These are phyloP conservation scores for Drosophila leontia DNA, from an alignment of 1,140 invertebrate species.

Conservation along the genomic window DNA sequence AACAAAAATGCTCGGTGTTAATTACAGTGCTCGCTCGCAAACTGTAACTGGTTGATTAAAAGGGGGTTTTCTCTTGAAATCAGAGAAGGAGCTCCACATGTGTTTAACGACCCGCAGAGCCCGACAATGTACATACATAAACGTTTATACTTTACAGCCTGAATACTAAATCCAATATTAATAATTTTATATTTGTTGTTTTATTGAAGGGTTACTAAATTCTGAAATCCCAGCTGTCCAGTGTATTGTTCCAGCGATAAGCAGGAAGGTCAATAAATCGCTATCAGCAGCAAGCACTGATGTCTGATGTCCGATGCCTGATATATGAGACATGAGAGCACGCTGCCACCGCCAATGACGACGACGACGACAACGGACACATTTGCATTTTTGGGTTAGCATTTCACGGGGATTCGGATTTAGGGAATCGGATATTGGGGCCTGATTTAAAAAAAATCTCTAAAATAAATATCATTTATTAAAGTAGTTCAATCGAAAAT, in stretches of 20 bases:
- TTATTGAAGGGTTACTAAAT: constrained; percentile 1
- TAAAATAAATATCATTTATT: no score
- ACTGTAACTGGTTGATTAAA: constrained; percentile 22
- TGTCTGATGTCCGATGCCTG: constrained; percentile 63
- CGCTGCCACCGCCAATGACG: background rate
- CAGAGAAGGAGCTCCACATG: constrained; percentile 11
- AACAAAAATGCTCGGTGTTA: constrained; percentile 41
- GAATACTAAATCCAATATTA: background rate
- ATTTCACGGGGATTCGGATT: constrained; percentile 9
- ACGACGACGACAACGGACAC: background rate
- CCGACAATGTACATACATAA: background rate
- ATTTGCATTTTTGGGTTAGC: constrained; percentile 45
- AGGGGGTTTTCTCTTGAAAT: constrained; percentile 20
- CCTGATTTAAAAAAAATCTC: background rate
- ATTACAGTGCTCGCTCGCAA: constrained; percentile 16
- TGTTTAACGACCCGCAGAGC: background rate
- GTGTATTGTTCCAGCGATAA: constrained; percentile 56
- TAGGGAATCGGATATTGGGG: background rate
- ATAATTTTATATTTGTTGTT: background rate
- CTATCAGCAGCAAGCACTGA: constrained; percentile 44
- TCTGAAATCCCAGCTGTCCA: constrained; percentile 10
- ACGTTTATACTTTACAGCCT: background rate
- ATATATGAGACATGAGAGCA: constrained; percentile 25
- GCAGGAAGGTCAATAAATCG: constrained; percentile 79
- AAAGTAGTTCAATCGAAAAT: background rate